Percentiles rank a stretch among this genome's conserved stretches.
Evolutionary conservation across 2,113 vertebrate species (phyloP).

Genomic region (Pardalotus punctatus): DNA sequence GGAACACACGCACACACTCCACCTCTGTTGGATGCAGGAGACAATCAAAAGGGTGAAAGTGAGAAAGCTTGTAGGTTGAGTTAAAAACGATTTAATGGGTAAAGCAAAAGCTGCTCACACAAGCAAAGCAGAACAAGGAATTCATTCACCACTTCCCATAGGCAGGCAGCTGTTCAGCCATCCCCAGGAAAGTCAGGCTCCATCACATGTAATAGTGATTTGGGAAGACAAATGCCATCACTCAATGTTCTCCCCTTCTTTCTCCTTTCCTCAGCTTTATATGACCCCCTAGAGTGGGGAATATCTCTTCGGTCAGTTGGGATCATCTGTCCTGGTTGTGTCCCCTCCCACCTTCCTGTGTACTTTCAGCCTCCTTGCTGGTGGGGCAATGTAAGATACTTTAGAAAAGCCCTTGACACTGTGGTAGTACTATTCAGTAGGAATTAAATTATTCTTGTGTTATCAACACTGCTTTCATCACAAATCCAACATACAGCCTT

Average conservation of each 20-base stretch:
- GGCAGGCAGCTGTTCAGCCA: not conserved
- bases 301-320: not conserved
- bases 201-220: not conserved
- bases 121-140: not conserved
- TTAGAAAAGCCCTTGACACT: not conserved
- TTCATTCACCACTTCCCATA: not conserved
- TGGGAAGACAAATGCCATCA: not conserved
- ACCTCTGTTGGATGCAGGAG: too few relatives aligned
- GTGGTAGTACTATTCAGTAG: not conserved
- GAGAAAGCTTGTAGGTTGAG: not conserved
- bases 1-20: not conserved
- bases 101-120: not conserved
- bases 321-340: not conserved
- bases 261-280: not conserved
- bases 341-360: not conserved
- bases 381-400: not conserved
- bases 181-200: not conserved
- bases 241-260: not conserved
- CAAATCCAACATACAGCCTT: not conserved
- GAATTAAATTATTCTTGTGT: not conserved
- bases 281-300: rapidly evolving
- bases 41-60: not conserved
- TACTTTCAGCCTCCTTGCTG: not conserved
- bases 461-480: not conserved
- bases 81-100: not conserved